Conservation (phyloP, 2,888 invertebrate genomes). For the Diarsia dahlii region DNA sequence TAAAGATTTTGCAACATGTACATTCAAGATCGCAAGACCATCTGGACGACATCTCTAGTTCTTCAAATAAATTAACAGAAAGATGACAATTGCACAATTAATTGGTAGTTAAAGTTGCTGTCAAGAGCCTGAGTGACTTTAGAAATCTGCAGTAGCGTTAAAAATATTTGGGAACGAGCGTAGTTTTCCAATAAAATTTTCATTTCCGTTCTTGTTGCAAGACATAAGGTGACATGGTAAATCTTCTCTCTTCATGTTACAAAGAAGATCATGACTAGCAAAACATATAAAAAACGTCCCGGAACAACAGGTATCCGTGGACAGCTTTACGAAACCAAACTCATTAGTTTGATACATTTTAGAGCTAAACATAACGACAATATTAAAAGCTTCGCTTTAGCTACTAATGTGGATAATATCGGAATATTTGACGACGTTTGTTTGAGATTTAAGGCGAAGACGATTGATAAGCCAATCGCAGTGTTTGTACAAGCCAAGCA, state of each 20-base stretch:
- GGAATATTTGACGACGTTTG: constrained; percentile 23
- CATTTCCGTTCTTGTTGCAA: background rate
- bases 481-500: constrained; percentile 20
- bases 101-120: background rate
- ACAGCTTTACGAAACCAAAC: background rate
- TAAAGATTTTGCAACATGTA: background rate
- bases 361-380: background rate
- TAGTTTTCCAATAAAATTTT: background rate
- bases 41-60: background rate
- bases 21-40: background rate
- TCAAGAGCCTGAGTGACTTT: background rate
- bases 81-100: background rate
- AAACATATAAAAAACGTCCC: background rate
- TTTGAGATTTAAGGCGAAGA: background rate
- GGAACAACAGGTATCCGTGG: background rate
- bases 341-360: background rate
- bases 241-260: background rate
- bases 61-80: background rate
- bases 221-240: background rate
- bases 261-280: background rate
- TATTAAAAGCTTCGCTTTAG: background rate
- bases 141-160: background rate
- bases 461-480: constrained; percentile 1
- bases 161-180: background rate
- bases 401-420: constrained; percentile 14